Percentiles rank a stretch among this genome's conserved stretches.
Evolutionary conservation across 2,113 vertebrate species (phyloP).

Genomic region (crab-eating macaque (Macaca fascicularis)): T2T-MFA8v1.1 NC_088377.1:146273001-146273500

Average conservation of each 20-base stretch:
- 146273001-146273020: background rate
- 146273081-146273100: slow-evolving; percentile 12
- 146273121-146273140: background rate
- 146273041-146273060: slow-evolving; percentile 1
- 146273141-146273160: background rate
- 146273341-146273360: slow-evolving; percentile 49
- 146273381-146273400: slow-evolving; percentile 20
- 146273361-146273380: slow-evolving; percentile 37
- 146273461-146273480: background rate
- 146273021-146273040: background rate
- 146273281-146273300: slow-evolving; percentile 38
- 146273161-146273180: background rate
- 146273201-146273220: background rate
- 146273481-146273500: background rate
- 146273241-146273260: slow-evolving; percentile 15
- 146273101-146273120: background rate
- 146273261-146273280: background rate
- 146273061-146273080: background rate
- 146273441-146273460: background rate
- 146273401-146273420: background rate
- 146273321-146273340: slow-evolving; percentile 56
- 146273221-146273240: background rate
- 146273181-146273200: background rate
- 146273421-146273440: background rate
- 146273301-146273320: slow-evolving; percentile 46